These are phyloP conservation scores for Laticauda laticaudata DNA, from an alignment of 2,113 vertebrate genomes.

Conservation along the genomic window DNA sequence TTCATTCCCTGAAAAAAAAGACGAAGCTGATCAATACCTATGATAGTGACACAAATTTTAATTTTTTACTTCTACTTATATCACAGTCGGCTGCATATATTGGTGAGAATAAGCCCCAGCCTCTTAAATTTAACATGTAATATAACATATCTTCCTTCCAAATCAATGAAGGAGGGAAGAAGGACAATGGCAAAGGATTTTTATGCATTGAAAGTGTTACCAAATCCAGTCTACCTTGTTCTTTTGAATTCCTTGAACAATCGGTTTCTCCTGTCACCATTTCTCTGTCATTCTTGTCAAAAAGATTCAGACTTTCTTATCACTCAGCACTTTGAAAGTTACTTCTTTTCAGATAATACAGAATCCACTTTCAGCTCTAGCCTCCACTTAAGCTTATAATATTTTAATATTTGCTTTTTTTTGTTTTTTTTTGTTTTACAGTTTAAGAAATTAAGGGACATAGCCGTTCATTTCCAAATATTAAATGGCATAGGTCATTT, in stretches of 20 bases:
- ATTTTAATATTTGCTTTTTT: neutral
- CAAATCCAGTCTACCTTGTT: neutral
- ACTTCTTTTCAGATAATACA: neutral
- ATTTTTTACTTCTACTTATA: neutral
- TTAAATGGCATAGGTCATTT: neutral
- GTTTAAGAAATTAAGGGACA: neutral
- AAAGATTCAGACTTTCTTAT: neutral
- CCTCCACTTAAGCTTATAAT: neutral
- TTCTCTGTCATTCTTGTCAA: neutral
- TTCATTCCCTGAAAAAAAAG: neutral
- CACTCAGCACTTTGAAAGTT: neutral
- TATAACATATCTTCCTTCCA: neutral
- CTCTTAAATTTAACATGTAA: conserved; percentile 1
- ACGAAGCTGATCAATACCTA: neutral
- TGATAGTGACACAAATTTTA: neutral
- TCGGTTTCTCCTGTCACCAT: neutral
- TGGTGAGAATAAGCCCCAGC: neutral
- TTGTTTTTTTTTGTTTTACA: neutral
- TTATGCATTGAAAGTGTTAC: neutral
- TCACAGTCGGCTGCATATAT: neutral
- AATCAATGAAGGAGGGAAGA: neutral
- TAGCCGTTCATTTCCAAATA: neutral
- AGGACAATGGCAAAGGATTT: neutral
- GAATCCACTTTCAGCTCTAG: neutral
- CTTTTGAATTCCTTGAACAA: conserved; percentile 1